Conservation (phyloP, 2,797 vertebrate species). For the Oryzias sinensis region DNA sequence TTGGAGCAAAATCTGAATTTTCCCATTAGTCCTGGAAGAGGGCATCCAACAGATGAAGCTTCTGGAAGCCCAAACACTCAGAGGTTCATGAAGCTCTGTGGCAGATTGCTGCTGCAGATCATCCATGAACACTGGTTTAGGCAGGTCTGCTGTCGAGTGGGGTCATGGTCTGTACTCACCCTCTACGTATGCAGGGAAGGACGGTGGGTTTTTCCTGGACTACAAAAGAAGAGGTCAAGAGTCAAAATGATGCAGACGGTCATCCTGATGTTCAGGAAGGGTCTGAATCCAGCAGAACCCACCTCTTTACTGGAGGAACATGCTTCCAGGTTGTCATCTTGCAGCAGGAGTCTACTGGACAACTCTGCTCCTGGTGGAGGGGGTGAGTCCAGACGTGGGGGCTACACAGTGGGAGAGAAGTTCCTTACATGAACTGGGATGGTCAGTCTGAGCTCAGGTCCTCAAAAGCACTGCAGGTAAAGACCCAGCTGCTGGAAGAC, state of each 20-base stretch:
- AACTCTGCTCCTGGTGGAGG: constrained; percentile 92
- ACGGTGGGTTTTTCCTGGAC: constrained; percentile 92
- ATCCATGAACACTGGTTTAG: too few relatives aligned
- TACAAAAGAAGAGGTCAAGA: constrained; percentile 64
- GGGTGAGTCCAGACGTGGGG: constrained; percentile 85
- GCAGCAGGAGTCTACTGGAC: constrained; percentile 79
- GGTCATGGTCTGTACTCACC: constrained; percentile 77
- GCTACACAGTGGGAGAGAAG: constrained; percentile 72
- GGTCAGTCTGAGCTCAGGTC: too few relatives aligned
- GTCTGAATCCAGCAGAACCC: constrained; percentile 4
- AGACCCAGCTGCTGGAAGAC: too few relatives aligned
- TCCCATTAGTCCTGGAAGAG: too few relatives aligned
- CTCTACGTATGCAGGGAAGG: constrained; percentile 97
- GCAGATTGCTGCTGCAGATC: neutral
- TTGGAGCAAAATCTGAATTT: too few relatives aligned
- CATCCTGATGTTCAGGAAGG: too few relatives aligned
- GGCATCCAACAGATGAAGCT: too few relatives aligned
- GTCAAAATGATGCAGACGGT: neutral
- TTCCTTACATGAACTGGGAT: too few relatives aligned
- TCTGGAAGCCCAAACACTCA: too few relatives aligned
- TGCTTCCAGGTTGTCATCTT: constrained; percentile 78
- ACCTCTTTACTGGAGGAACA: constrained; percentile 88
- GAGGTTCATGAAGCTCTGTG: neutral
- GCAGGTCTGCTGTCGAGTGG: neutral
- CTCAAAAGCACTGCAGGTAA: too few relatives aligned